Evolutionary conservation across 2,797 vertebrate genomes (phyloP).

Genomic region (Lepidocolaptes lacrymiger): DNA sequence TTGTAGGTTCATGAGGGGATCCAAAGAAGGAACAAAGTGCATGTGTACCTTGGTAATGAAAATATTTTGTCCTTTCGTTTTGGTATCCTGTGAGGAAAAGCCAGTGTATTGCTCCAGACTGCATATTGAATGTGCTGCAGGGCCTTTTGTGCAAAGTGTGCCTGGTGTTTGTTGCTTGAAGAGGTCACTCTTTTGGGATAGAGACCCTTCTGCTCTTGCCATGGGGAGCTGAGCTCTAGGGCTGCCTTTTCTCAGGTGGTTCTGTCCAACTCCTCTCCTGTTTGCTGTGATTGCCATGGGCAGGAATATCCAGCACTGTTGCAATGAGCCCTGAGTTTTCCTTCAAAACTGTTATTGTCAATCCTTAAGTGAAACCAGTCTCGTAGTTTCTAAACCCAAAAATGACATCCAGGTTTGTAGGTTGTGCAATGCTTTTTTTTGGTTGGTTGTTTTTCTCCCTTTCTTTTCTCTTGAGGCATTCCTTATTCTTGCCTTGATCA

Average conservation of each 20-base stretch:
- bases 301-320: not conserved
- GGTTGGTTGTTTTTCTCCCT: not conserved
- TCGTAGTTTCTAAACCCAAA: not conserved
- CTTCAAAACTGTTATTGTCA: not conserved
- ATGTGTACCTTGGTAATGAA: not conserved
- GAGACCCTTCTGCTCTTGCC: no score
- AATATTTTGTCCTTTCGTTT: not conserved
- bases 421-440: not conserved
- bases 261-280: not conserved
- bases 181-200: no score
- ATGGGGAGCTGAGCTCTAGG: no score
- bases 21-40: not conserved
- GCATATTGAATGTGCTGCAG: not conserved
- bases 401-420: not conserved
- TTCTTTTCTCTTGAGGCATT: not conserved
- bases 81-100: not conserved
- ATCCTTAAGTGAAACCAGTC: not conserved
- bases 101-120: not conserved
- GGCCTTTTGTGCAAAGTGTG: no score
- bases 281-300: not conserved
- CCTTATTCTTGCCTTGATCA: not conserved
- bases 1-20: not conserved
- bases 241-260: no score
- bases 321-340: not conserved
- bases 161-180: no score